These are phyloP conservation scores for Pangasius mekongensis DNA, from an alignment of 2,797 vertebrate species.

Conservation along the genomic window DNA sequence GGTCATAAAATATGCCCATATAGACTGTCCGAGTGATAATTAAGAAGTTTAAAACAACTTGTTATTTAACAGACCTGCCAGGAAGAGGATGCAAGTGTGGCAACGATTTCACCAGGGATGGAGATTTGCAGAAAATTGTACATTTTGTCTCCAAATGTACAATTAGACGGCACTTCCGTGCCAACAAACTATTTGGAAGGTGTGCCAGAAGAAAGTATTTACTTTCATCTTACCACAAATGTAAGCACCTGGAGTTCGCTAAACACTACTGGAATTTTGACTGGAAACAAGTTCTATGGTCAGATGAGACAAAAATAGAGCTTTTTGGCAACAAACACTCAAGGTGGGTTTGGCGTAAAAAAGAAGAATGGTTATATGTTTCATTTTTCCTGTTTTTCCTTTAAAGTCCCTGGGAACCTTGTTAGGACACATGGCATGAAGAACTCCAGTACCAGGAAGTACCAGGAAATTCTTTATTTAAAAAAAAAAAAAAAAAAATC, in stretches of 20 bases:
- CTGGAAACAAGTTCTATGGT: background rate
- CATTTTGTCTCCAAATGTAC: background rate
- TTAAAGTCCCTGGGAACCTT: background rate
- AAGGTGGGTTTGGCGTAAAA: background rate
- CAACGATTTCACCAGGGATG: background rate
- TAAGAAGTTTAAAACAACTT: background rate
- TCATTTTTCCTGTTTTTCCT: background rate
- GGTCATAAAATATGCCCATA: background rate
- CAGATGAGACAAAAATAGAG: conserved; percentile 21
- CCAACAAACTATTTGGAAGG: background rate
- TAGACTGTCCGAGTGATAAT: too few relatives aligned
- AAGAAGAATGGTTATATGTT: background rate
- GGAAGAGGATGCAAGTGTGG: background rate
- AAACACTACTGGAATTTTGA: background rate
- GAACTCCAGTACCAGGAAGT: background rate
- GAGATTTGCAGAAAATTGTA: conserved; percentile 7
- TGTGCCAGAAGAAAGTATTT: background rate
- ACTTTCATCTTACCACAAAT: conserved; percentile 25
- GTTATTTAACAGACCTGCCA: too few relatives aligned
- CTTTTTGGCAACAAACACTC: background rate
- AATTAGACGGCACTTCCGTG: conserved; percentile 3
- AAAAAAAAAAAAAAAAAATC: too few relatives aligned
- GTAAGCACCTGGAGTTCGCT: background rate
- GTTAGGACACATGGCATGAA: background rate
- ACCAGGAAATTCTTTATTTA: background rate